These are phyloP conservation scores for Odobenus rosmarus DNA, from an alignment of 2,113 vertebrate species.

Conservation along the genomic window DNA sequence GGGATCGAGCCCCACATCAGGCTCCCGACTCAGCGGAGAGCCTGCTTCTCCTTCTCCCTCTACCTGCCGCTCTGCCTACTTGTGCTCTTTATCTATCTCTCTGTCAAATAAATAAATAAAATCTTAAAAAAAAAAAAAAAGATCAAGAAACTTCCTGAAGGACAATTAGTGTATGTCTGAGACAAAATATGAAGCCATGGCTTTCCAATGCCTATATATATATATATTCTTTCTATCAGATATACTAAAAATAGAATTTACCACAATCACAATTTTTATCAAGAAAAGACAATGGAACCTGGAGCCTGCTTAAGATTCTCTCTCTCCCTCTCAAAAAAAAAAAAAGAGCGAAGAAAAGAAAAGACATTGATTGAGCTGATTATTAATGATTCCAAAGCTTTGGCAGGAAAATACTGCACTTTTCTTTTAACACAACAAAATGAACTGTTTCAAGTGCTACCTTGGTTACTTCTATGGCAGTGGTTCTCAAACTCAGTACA, in stretches of 20 bases:
- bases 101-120: too few relatives aligned
- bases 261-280: background rate
- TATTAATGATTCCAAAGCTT: background rate
- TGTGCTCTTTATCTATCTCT: too few relatives aligned
- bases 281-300: background rate
- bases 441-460: background rate
- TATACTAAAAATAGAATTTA: background rate
- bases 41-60: too few relatives aligned
- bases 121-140: background rate
- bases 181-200: background rate
- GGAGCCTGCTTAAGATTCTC: background rate
- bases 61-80: too few relatives aligned
- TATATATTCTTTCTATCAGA: background rate
- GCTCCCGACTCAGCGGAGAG: too few relatives aligned
- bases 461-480: background rate
- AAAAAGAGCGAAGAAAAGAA: background rate
- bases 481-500: background rate
- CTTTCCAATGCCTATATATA: background rate
- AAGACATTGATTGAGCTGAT: background rate
- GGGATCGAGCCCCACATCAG: too few relatives aligned
- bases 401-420: background rate
- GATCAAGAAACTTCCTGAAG: background rate
- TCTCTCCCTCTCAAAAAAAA: background rate
- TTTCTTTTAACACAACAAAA: slow-evolving; percentile 6
- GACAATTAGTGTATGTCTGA: background rate